phyloP scores from a whole-genome alignment of 2,113 vertebrate species.

The Corynorhinus townsendii region DNA sequence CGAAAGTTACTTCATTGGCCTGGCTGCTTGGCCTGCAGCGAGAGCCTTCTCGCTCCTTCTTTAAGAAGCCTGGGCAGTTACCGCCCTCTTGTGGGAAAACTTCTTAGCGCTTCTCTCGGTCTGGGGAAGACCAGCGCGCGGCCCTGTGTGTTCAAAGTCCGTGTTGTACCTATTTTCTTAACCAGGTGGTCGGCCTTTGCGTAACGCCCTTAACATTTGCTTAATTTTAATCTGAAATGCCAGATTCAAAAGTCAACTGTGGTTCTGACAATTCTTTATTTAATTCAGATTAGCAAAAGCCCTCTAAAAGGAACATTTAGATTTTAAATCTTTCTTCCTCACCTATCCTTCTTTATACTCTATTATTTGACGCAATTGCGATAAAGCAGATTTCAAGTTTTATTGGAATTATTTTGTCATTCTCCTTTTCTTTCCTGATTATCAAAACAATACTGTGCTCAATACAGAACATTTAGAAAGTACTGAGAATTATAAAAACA shows the following conservation, averaged over 20 bases:
- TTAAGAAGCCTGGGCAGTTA: slow-evolving; percentile 8
- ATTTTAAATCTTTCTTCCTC: slow-evolving; percentile 6
- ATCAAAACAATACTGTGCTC: neutral
- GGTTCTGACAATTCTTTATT: neutral
- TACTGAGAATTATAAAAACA: neutral
- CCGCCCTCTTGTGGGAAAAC: slow-evolving; percentile 68
- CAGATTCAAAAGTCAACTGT: neutral
- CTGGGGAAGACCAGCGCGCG: neutral
- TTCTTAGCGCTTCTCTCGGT: neutral
- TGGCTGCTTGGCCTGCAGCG: rapidly evolving
- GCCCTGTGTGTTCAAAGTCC: rapidly evolving
- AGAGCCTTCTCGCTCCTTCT: neutral
- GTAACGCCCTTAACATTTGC: neutral
- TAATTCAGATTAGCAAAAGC: neutral
- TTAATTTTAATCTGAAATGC: neutral
- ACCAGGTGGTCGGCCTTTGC: neutral
- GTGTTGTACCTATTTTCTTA: neutral
- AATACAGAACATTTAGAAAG: neutral
- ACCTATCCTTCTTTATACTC: neutral
- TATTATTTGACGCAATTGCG: neutral
- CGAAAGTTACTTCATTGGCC: neutral
- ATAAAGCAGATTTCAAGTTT: neutral
- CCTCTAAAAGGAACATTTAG: neutral
- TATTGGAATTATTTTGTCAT: neutral
- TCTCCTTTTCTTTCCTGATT: neutral